Evolutionary conservation across 2,113 vertebrate genomes (phyloP).

Genomic region (Acrocephalus kingi): DNA sequence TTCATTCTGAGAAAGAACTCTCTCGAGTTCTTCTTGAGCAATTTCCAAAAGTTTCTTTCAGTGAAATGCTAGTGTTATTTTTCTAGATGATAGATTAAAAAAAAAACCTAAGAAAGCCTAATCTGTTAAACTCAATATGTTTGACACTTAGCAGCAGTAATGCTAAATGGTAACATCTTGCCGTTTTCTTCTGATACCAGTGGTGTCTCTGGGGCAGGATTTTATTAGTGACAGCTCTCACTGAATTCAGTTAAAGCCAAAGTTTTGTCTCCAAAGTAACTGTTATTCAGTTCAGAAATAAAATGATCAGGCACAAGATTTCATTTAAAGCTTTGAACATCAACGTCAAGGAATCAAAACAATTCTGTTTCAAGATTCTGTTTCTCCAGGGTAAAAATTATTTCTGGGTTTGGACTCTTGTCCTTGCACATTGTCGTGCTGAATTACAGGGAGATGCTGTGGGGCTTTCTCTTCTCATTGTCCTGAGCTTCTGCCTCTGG

Average conservation of each 20-base stretch:
- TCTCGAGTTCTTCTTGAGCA: neutral
- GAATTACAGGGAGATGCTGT: neutral
- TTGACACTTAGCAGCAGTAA: slow-evolving; percentile 17
- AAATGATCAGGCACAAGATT: slow-evolving; percentile 8
- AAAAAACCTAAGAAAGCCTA: neutral
- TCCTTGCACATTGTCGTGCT: neutral
- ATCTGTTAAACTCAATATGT: neutral
- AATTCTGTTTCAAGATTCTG: neutral
- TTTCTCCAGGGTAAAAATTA: neutral
- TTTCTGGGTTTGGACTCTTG: neutral
- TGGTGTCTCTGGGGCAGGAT: slow-evolving; percentile 11
- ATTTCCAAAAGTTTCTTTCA: slow-evolving; percentile 1
- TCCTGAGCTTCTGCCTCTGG: neutral
- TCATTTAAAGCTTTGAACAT: slow-evolving; percentile 22
- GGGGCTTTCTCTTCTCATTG: neutral
- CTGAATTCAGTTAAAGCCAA: neutral
- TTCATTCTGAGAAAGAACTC: slow-evolving; percentile 12
- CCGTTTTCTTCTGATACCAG: neutral
- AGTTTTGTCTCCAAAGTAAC: slow-evolving; percentile 37
- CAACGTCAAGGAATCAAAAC: neutral
- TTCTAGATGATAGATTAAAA: neutral
- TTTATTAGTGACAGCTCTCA: slow-evolving; percentile 14
- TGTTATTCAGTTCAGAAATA: slow-evolving; percentile 11
- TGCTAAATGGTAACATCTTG: slow-evolving; percentile 22
- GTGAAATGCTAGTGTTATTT: slow-evolving; percentile 5